Evolutionary conservation across 1,140 invertebrate species (phyloP), one percentile per base, ranked within the genome.

Genomic region (Pachypsylla venusta): DNA sequence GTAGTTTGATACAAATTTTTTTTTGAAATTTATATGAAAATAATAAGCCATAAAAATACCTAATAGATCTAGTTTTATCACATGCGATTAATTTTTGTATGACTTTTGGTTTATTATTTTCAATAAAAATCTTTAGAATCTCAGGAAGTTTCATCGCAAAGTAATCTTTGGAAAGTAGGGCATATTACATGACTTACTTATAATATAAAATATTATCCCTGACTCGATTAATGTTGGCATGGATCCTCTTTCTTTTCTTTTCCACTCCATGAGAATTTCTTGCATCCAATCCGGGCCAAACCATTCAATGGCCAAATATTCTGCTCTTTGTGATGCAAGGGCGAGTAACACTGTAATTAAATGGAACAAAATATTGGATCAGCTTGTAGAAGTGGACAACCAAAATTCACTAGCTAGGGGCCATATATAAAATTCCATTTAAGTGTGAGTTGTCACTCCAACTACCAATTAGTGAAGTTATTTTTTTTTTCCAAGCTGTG

Each of bases 171-270:
- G n/a, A 19, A 2, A 57, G 25, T 20, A 56, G 16, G 12, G 16
- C 26, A 13, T 13, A 20, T 22, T 7, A 57, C 60, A 59, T 67
- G 69, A 75, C 76, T 77, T 77, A 90, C 87, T 88, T 70, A 87
- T 74, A 58, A 93, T 82, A 71, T 86, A 93, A 61, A 89, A 70
- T 59, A 91, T 81, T 63, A 93, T 87, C 13, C 81, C 77, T 59
- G 78, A 79, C 71, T 94, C 90, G 19, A 93, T 87, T 48, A 88
- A 73, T 22, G 88, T 88, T 0, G 89, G 88, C n/a, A 88, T 70
- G 1, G 85, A 82, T 2, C 89, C 90, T 56, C 90, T 73, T 69
- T 92, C 88, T 60, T 80, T 81, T 61, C 79, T 75, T 62, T 85
- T 84, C 84, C 85, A 87, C 48, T 79, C 79, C 1, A 73, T 74